Base-by-base conservation (phyloP, 1,140 invertebrate genomes). In the Pseudomyrmex sp. region DNA sequence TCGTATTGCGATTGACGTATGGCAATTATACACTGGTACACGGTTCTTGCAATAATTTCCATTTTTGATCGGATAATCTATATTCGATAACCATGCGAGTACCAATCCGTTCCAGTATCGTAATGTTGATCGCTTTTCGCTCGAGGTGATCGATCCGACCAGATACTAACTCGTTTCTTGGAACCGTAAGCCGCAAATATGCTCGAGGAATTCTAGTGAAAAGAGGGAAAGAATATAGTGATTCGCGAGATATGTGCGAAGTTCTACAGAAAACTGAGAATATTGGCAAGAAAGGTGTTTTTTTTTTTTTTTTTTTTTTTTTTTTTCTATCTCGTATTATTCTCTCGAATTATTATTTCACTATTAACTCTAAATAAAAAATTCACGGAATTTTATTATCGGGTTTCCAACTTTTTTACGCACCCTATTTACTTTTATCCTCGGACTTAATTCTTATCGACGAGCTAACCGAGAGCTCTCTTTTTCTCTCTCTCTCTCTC, bases 61-160 rank as follows among this genome's bases (percentile, higher is more conserved):
- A 80, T 80, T 80, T 76, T 80, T 80, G 66, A 72, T 54, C 66
- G 76, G 76, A 80, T 80, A 80, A 80, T 80, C 66, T 26, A 80
- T 80, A 80, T 72, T 80, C 66, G 76, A 80, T 80, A 80, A 50
- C 66, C 76, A 61, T 66, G 66, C 54, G 66, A 80, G 54, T 80
- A 70, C 66, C 76, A 72, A 80, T 80, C 76, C 76, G 76, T 80
- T 80, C 76, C 76, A 66, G 72, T 80, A 80, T 80, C 56, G 62
- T 83, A 88, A 88, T 65, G 86, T 68, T 73, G 87, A 83, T 88
- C 83, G 77, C 75, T 76, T 62, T 73, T 63, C 62, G 85, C 73
- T 82, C 69, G 46, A 80, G 62, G 56, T 76, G 66, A 88, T 88
- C 86, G 87, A 88, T 74, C 77, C 86, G 76, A 20, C 15, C 44